Conservation (phyloP, 2,113 vertebrate genomes). For the Anhinga anhinga region DNA sequence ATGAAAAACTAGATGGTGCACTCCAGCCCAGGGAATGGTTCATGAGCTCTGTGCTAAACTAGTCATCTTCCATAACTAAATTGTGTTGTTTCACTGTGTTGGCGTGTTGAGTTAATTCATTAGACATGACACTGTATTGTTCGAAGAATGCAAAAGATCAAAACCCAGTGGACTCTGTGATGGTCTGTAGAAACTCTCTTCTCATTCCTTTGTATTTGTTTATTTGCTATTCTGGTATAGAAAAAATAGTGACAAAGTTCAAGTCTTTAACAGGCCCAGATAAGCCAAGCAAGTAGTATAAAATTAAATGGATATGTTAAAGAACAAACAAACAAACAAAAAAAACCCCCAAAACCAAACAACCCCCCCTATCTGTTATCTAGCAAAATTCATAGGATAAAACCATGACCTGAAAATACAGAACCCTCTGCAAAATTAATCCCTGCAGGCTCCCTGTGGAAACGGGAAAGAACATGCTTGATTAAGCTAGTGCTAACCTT, state of each 20-base stretch:
- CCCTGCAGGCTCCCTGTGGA: slow-evolving; percentile 9
- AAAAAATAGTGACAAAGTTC: not conserved
- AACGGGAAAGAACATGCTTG: slow-evolving; percentile 33
- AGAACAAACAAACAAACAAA: not conserved
- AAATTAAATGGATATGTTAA: not conserved
- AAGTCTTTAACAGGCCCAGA: not conserved
- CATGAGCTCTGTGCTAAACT: not conserved
- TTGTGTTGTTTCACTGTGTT: not conserved
- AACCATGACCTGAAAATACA: slow-evolving; percentile 1
- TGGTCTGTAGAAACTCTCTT: not conserved
- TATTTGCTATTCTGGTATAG: not conserved
- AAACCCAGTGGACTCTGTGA: not conserved
- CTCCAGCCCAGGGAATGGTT: not conserved
- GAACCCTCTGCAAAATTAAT: not conserved
- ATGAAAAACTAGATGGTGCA: not conserved
- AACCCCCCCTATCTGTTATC: not conserved
- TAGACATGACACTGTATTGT: not conserved
- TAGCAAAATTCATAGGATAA: not conserved
- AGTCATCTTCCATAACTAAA: not conserved
- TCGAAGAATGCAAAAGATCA: not conserved
- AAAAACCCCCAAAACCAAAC: not conserved
- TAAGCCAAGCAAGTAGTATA: not conserved
- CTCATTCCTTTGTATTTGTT: not conserved
- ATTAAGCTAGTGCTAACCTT: slow-evolving; percentile 48
- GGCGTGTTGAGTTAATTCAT: not conserved